These are phyloP conservation scores for Clarias fuscus DNA, from an alignment of 2,797 vertebrate species.

Conservation along the genomic window DNA sequence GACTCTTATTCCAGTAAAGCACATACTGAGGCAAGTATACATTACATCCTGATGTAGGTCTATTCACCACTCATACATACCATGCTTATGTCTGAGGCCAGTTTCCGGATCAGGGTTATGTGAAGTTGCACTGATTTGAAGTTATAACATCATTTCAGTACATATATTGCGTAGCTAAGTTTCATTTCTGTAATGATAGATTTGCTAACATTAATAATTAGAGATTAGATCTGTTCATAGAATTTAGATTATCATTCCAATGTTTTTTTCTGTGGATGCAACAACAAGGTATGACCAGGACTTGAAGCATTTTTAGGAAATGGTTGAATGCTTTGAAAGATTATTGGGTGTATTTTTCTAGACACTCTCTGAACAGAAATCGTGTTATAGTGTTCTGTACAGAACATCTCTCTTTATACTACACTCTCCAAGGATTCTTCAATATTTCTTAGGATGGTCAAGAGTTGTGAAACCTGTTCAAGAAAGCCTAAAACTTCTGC, in stretches of 20 bases:
- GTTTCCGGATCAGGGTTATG: conserved; percentile 3
- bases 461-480: not conserved
- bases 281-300: not conserved
- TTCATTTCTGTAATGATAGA: not conserved
- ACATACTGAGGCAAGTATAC: not conserved
- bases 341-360: not conserved
- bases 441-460: not conserved
- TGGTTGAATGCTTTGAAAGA: not conserved
- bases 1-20: not conserved
- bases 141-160: conserved; percentile 10
- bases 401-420: not conserved
- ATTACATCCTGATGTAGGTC: not conserved
- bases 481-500: not conserved
- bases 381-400: not conserved
- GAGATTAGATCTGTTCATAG: conserved; percentile 27
- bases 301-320: not conserved
- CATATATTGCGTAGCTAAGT: not conserved
- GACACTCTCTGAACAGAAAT: not conserved
- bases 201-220: conserved; percentile 21
- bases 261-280: not conserved
- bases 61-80: not conserved
- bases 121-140: conserved; percentile 17
- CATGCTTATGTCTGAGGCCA: conserved; percentile 11
- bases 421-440: not conserved
- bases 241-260: not conserved